Evolutionary conservation across 2,797 vertebrate genomes (phyloP).

Genomic region (Toxotes lorentzi): DNA sequence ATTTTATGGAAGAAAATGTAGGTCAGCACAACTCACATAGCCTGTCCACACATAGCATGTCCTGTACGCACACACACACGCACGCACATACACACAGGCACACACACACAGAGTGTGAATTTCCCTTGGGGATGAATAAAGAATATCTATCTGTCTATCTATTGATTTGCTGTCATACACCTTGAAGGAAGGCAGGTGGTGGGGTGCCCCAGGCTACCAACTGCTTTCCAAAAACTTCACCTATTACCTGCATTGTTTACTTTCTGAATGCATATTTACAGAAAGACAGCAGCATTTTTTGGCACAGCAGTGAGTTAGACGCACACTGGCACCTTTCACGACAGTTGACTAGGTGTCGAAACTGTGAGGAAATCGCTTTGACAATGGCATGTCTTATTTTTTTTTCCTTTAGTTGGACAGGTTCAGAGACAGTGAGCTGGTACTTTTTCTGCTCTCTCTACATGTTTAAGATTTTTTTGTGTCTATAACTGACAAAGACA

Average conservation of each 20-base stretch:
- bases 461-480: constrained; percentile 15
- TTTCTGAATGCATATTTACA: constrained; percentile 31
- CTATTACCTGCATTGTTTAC: constrained; percentile 26
- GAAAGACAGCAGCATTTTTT: constrained; percentile 17
- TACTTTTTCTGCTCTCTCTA: constrained; percentile 21
- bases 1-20: constrained; percentile 36
- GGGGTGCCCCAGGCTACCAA: constrained; percentile 1
- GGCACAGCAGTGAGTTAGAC: constrained; percentile 28
- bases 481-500: constrained; percentile 33
- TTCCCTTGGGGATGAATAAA: too few relatives aligned
- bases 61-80: neutral
- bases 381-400: constrained; percentile 37
- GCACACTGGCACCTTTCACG: constrained; percentile 34
- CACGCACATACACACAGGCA: too few relatives aligned
- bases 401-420: neutral
- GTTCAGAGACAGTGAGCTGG: constrained; percentile 22
- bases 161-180: constrained; percentile 53
- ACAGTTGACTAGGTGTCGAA: constrained; percentile 39
- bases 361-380: constrained; percentile 49
- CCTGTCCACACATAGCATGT: constrained; percentile 13
- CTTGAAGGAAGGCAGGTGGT: constrained; percentile 17
- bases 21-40: constrained; percentile 34
- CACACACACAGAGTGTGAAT: too few relatives aligned
- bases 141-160: too few relatives aligned
- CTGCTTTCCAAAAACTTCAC: constrained; percentile 17